Base-by-base conservation (phyloP, 2,113 vertebrate genomes). In the Zosterops pallidus region DNA sequence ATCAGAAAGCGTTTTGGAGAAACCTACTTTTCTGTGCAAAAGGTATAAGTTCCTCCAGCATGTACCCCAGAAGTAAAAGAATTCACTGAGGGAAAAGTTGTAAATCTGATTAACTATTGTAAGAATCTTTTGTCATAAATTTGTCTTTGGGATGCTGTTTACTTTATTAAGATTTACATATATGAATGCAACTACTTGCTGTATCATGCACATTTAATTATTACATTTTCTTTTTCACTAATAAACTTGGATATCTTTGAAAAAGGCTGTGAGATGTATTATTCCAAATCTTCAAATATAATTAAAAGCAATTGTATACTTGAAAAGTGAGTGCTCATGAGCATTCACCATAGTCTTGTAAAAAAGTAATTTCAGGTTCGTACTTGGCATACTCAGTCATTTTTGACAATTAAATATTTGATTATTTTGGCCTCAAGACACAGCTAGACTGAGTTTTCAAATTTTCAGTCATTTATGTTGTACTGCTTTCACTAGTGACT, bases 151-250 rank as follows among this genome's bases (percentile, higher is more conserved):
- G 53, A 95, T 95, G 95, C 97, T 98, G 93, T 98, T 98, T 98
- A 98, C 96, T 98, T 98, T 91, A 98, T 97, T 95, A 92, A 96
- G 95, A 97, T 98, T 98, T 98, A 98, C 97, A 98, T 98, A 97
- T 98, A 98, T 90, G 98, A 98, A 98, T 98, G 88, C 97, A 97
- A 95, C 72, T 97, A 98, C 84, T 97, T 97, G 74, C 78, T 98
- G 97, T 98, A 97, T 96, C 94, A 98, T 96, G 98, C 93, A 97
- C 90, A 98, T 98, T 98, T 98, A 97, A 97, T 98, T 98, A 98
- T 97, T 97, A 97, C 95, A 96, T 92, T 98, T 98, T 95, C 33
- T 94, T 94, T 95, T 98, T 98, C 97, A 98, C 95, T 98, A 98
- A 98, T 98, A 98, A 99, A 99, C 96, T 87, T 97, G 44, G 87